A percentile compares a stretch with the other conserved stretches of the same genome.
Conservation (phyloP, 2,888 invertebrate genomes). For the Coronaproctus castanopsis region DNA sequence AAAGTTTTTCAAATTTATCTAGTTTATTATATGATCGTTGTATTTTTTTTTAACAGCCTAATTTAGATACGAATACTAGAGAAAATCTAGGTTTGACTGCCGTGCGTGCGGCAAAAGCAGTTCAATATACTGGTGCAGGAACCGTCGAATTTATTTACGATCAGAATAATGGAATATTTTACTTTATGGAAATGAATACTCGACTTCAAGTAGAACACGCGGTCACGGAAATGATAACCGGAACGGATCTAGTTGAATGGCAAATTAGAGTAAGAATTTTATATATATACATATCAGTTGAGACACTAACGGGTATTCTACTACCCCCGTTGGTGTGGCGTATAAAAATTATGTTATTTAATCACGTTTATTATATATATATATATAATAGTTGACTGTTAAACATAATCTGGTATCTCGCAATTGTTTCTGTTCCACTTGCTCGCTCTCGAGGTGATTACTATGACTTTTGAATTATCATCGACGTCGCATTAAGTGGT, state of each 20-base stretch:
- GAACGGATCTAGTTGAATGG: conserved; percentile 94
- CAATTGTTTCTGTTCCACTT: no score
- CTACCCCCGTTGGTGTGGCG: no score
- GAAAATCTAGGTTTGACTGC: conserved; percentile 68
- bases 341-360: no score
- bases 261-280: conserved; percentile 41
- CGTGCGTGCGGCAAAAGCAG: conserved; percentile 81
- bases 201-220: conserved; percentile 84
- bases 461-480: no score
- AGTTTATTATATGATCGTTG: no score
- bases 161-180: conserved; percentile 61
- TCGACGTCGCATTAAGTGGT: no score
- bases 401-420: not conserved
- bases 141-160: conserved; percentile 97
- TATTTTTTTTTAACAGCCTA: conserved; percentile 49
- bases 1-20: no score
- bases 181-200: conserved; percentile 99
- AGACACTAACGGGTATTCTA: not conserved
- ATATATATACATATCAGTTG: no score
- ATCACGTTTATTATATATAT: not conserved
- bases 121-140: conserved; percentile 91
- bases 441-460: no score
- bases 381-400: not conserved
- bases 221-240: conserved; percentile 93
- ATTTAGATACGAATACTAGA: conserved; percentile 54